Conservation (phyloP, 2,797 vertebrate species). For the Gobionotothen gibberifrons region DNA sequence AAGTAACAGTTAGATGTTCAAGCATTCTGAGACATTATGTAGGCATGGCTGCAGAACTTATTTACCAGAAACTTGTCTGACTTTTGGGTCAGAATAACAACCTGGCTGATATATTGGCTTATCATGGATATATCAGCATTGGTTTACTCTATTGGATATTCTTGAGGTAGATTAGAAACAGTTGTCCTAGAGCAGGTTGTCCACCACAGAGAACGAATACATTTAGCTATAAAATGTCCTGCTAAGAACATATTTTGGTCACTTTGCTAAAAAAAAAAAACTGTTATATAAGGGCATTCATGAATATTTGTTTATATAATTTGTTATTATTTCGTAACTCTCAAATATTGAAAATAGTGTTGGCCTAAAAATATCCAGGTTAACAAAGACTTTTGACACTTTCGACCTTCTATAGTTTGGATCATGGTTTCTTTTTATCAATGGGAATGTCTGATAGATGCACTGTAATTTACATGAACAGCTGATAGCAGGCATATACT, state of each 20-base stretch:
- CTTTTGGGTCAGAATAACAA: not conserved
- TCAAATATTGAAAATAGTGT: not conserved
- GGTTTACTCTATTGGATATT: not conserved
- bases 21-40: not conserved
- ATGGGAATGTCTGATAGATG: not conserved
- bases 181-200: not conserved
- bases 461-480: not conserved
- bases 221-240: not conserved
- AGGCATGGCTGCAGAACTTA: not conserved
- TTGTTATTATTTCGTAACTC: not conserved
- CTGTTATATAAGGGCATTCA: not conserved
- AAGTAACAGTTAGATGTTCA: not conserved
- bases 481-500: not conserved
- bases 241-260: not conserved
- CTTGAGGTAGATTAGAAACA: not conserved
- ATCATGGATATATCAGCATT: not conserved
- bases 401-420: not conserved
- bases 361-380: no score
- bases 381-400: not conserved
- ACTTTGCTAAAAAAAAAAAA: not conserved
- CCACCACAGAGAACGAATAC: not conserved
- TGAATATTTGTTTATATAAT: not conserved
- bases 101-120: not conserved
- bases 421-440: not conserved
- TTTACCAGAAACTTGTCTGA: not conserved